phyloP scores from a whole-genome alignment of 2,888 invertebrate genomes.

The Epinotia bilunana region DNA sequence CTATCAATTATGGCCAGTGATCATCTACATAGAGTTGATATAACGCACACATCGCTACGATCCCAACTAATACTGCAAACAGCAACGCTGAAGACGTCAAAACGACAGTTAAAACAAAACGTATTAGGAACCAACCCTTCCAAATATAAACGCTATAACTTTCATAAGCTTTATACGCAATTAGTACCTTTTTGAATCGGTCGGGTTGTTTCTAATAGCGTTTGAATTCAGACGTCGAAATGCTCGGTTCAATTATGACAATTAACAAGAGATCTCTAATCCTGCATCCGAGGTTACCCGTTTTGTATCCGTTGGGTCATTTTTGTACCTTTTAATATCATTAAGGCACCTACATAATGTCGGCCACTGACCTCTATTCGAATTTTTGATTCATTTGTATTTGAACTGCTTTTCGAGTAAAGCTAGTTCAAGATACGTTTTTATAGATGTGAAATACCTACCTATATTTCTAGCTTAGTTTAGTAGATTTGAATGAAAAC shows the following conservation, averaged over 20 bases:
- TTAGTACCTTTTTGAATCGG: background rate
- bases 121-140: background rate
- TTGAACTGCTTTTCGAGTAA: background rate
- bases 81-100: conserved; percentile 23
- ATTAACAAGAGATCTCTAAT: conserved; percentile 32
- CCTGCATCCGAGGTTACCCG: conserved; percentile 25
- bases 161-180: background rate
- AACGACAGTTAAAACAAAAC: background rate
- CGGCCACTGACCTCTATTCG: conserved; percentile 6
- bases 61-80: conserved; percentile 23
- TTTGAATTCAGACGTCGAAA: conserved; percentile 1
- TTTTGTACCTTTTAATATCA: conserved; percentile 23
- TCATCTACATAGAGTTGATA: conserved; percentile 23
- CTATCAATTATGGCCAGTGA: conserved; percentile 9
- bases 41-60: conserved; percentile 1
- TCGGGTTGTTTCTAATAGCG: background rate
- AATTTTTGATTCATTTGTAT: background rate
- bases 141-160: background rate
- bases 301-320: conserved; percentile 17
- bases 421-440: too few species aligned
- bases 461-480: too few species aligned
- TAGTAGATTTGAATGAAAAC: background rate
- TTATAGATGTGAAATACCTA: too few species aligned
- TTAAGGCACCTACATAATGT: conserved; percentile 5
- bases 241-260: conserved; percentile 30